A percentile compares a stretch with the other conserved stretches of the same genome.
Evolutionary conservation across 2,113 vertebrate genomes (phyloP).

Genomic region (Macrotus californicus): DNA sequence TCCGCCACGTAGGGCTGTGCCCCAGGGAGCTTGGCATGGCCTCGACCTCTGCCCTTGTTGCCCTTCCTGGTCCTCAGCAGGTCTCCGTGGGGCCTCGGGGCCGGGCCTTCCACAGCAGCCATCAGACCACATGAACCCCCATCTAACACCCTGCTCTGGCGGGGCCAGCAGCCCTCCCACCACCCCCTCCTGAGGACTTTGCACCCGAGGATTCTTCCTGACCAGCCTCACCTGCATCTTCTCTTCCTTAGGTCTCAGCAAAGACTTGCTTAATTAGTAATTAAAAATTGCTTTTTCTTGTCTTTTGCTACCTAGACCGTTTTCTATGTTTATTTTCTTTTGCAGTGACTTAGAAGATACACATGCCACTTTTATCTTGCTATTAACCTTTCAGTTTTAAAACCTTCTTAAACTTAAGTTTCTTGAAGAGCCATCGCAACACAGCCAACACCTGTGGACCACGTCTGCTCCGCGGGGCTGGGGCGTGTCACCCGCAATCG

Average conservation of each 20-base stretch:
- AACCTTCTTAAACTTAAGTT: not conserved
- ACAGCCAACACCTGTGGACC: not conserved
- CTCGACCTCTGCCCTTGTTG: not conserved
- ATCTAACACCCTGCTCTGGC: not conserved
- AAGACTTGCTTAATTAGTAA: not conserved
- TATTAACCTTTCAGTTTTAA: not conserved
- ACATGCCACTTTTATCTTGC: not conserved
- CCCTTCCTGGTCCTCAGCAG: not conserved
- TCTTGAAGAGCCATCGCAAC: not conserved
- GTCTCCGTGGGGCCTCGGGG: not conserved
- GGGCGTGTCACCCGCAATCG: not conserved
- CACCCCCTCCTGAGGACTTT: no score
- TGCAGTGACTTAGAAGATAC: not conserved
- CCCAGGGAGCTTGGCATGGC: not conserved
- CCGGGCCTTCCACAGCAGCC: not conserved
- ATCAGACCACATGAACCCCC: no score
- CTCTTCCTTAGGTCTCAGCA: not conserved
- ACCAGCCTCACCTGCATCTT: not conserved
- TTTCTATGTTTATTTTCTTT: not conserved
- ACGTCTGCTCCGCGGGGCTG: not conserved
- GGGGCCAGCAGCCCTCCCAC: rapidly evolving
- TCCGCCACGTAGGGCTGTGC: no score
- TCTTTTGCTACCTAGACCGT: not conserved
- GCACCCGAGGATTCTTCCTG: no score
- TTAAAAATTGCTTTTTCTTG: not conserved